These are phyloP conservation scores for Cherax quadricarinatus DNA, from an alignment of 1,140 invertebrate genomes.

Conservation along the genomic window DNA sequence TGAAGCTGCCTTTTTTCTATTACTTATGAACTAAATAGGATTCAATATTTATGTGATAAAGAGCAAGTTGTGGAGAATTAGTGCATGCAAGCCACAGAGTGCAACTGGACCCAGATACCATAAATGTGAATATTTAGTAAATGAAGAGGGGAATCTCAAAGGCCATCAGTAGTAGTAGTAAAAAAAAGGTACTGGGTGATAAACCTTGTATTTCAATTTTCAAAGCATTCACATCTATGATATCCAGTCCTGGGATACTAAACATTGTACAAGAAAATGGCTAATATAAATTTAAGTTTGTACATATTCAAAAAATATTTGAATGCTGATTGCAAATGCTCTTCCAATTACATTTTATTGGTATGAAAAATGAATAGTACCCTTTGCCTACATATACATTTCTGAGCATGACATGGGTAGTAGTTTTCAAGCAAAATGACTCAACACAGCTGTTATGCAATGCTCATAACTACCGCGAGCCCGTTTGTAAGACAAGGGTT, in stretches of 20 bases:
- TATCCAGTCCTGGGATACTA: background rate
- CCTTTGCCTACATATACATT: background rate
- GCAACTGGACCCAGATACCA: background rate
- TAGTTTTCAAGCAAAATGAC: conserved; percentile 54
- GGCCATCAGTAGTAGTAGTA: background rate
- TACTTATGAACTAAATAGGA: background rate
- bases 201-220: background rate
- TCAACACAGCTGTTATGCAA: conserved; percentile 63
- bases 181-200: background rate
- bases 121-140: background rate
- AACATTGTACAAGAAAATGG: background rate
- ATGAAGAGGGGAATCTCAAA: background rate
- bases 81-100: background rate
- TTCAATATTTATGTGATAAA: no score
- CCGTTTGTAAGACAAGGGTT: background rate
- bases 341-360: no score
- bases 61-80: background rate
- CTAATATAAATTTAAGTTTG: background rate
- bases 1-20: background rate
- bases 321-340: background rate
- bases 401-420: conserved; percentile 41
- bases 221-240: background rate
- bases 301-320: background rate
- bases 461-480: conserved; percentile 57
- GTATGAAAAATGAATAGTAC: background rate